A percentile compares a stretch with the other conserved stretches of the same genome.
These are phyloP conservation scores for Tragelaphus strepsiceros DNA, from an alignment of 2,113 vertebrate species.

Conservation along the genomic window DNA sequence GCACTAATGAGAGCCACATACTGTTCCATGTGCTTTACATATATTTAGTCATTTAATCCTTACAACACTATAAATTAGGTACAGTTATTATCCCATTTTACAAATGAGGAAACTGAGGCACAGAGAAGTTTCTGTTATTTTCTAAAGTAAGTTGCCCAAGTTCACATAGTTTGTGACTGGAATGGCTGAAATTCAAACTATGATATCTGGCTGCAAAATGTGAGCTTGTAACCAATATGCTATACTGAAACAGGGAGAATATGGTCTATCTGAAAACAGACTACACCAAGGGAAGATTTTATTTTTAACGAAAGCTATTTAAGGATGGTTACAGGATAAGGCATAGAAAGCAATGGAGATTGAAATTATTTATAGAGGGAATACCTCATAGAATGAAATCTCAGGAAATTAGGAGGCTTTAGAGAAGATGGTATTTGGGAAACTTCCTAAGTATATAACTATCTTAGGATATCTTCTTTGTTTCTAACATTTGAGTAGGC, in stretches of 20 bases:
- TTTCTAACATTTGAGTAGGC: background rate
- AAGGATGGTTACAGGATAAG: background rate
- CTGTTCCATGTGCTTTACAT: background rate
- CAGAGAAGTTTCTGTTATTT: background rate
- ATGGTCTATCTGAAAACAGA: background rate
- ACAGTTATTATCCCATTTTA: background rate
- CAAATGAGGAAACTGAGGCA: background rate
- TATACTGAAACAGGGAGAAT: background rate
- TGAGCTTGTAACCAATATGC: background rate
- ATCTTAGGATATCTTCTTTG: background rate
- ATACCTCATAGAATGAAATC: background rate
- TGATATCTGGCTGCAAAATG: background rate
- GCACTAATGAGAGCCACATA: background rate
- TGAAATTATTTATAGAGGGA: background rate
- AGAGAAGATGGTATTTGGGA: background rate
- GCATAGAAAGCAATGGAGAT: background rate
- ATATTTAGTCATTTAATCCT: background rate
- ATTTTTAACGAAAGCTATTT: background rate
- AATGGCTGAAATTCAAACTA: conserved; percentile 6
- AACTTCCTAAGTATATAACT: background rate
- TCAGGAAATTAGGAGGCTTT: background rate
- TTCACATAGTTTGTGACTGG: background rate
- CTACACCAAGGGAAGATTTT: background rate
- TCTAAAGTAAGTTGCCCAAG: background rate
- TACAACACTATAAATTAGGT: background rate